Conservation (phyloP, 2,113 vertebrate genomes). For the chimpanzee (Pan troglodytes) region NHGRI_mPanTro3-v2.1_pri NC_072411.2:41271501-41272000, state of each 20-base stretch:
- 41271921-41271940: background rate
- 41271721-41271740: background rate
- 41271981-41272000: background rate
- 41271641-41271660: background rate
- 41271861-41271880: background rate
- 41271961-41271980: background rate
- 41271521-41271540: background rate
- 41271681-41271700: background rate
- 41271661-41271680: background rate
- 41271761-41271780: background rate
- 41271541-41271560: background rate
- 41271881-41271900: background rate
- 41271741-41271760: background rate
- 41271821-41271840: background rate
- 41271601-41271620: background rate
- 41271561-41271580: background rate
- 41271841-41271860: background rate
- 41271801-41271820: background rate
- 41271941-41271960: fast-evolving
- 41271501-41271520: background rate
- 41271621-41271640: background rate
- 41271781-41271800: fast-evolving
- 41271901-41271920: background rate
- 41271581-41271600: background rate
- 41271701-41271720: background rate